A percentile compares a stretch with the other conserved stretches of the same genome.
Evolutionary conservation across 2,888 invertebrate genomes (phyloP).

Genomic region (Cataglyphis cursor): DNA sequence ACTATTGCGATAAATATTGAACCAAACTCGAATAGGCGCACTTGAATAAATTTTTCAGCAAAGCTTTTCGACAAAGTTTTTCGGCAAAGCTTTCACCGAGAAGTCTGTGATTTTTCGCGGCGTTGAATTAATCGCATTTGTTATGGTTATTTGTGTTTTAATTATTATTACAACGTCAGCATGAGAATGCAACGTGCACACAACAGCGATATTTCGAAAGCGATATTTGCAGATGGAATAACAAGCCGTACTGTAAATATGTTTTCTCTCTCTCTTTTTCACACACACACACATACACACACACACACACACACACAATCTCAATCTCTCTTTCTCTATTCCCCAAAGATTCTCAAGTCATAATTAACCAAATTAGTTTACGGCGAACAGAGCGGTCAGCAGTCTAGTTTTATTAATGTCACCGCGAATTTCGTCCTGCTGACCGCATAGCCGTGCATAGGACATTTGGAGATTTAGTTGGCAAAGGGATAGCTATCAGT

Average conservation of each 20-base stretch:
- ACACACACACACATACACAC: too few relatives aligned
- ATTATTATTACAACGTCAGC: background rate
- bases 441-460: background rate
- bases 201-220: background rate
- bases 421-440: background rate
- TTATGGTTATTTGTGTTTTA: slow-evolving; percentile 7
- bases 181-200: background rate
- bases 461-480: slow-evolving; percentile 4
- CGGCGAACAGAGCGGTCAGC: background rate
- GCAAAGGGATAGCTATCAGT: background rate
- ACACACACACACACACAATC: background rate
- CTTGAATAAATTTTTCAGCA: background rate
- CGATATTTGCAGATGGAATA: slow-evolving; percentile 1
- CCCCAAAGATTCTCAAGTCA: slow-evolving; percentile 17
- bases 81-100: background rate
- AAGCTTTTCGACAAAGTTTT: background rate
- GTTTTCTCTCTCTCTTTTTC: background rate
- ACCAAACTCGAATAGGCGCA: background rate
- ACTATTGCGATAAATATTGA: background rate
- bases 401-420: slow-evolving; percentile 1
- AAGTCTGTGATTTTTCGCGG: background rate
- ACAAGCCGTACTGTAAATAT: background rate
- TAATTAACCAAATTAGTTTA: slow-evolving; percentile 39
- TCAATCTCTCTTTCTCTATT: background rate
- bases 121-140: slow-evolving; percentile 31